Evolutionary conservation across 2,888 invertebrate species (phyloP).

Genomic region (Melanotus villosus): DNA sequence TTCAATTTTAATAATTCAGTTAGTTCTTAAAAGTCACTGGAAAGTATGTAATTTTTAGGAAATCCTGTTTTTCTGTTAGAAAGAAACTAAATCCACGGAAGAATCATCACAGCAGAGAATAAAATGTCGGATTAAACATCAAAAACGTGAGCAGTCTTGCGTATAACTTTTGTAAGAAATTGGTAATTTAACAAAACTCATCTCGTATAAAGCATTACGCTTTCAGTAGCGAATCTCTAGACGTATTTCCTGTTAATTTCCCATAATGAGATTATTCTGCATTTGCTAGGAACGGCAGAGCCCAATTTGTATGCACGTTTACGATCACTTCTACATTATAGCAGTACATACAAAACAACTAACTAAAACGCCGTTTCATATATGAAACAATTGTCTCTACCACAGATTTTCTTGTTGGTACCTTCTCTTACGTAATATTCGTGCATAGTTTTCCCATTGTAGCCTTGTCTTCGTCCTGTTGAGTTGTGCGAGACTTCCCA

Average conservation of each 20-base stretch:
- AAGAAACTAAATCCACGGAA: too few species aligned
- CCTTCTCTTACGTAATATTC: conserved; percentile 35
- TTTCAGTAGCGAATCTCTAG: conserved; percentile 5
- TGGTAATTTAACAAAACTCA: conserved; percentile 11
- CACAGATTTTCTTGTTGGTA: conserved; percentile 38
- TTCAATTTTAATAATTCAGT: too few species aligned
- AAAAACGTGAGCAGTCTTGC: background rate
- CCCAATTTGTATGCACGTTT: conserved; percentile 33
- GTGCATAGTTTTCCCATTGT: conserved; percentile 56
- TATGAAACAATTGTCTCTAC: conserved; percentile 39
- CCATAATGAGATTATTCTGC: conserved; percentile 28
- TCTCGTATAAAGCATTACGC: conserved; percentile 17
- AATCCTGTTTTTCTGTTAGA: too few species aligned
- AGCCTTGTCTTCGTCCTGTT: conserved; percentile 61
- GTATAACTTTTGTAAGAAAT: background rate
- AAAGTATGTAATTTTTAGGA: too few species aligned
- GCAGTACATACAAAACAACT: conserved; percentile 21
- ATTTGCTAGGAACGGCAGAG: conserved; percentile 11
- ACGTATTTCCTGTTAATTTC: conserved; percentile 38
- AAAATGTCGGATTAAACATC: too few species aligned
- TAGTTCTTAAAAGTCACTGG: too few species aligned
- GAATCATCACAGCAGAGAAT: too few species aligned
- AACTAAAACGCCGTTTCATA: conserved; percentile 23
- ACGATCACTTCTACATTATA: conserved; percentile 19
- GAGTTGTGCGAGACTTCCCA: conserved; percentile 60